A percentile compares a stretch with the other conserved stretches of the same genome.
phyloP scores from a whole-genome alignment of 2,888 invertebrate genomes.

The Zhuqinia jingwanae region DNA sequence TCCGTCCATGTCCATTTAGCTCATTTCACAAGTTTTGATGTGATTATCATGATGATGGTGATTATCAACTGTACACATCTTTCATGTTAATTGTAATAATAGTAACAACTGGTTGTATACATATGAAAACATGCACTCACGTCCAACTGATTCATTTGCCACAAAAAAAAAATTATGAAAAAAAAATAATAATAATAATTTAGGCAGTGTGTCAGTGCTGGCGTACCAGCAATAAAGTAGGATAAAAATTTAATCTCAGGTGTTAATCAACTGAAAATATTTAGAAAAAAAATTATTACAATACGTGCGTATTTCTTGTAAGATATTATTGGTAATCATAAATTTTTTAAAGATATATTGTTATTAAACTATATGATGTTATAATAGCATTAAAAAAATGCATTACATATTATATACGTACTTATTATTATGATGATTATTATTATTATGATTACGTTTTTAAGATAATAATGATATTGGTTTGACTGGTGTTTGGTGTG shows the following conservation, averaged over 20 bases:
- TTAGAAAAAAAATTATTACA: too few species aligned
- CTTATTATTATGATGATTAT: constrained; percentile 3
- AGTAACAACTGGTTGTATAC: constrained; percentile 31
- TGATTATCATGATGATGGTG: constrained; percentile 20
- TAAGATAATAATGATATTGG: constrained; percentile 19
- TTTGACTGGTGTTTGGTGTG: not conserved
- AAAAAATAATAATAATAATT: too few species aligned
- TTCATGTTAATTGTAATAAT: constrained; percentile 29
- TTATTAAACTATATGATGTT: constrained; percentile 18
- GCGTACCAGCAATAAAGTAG: not conserved
- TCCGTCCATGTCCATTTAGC: constrained; percentile 15
- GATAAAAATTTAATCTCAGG: constrained; percentile 24
- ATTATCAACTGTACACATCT: constrained; percentile 40
- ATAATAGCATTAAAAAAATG: constrained; percentile 23
- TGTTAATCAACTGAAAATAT: constrained; percentile 30
- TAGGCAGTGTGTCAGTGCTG: not conserved
- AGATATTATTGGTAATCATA: constrained; percentile 18
- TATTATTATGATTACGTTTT: constrained; percentile 11
- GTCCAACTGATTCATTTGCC: not conserved
- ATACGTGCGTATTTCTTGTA: not conserved
- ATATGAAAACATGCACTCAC: not conserved
- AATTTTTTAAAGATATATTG: constrained; percentile 34
- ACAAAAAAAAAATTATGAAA: not conserved
- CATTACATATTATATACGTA: constrained; percentile 38
- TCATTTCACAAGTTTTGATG: constrained; percentile 44